These are phyloP conservation scores for Microctenopoma lineatum DNA, from an alignment of 2,797 vertebrate genomes.

Conservation along the genomic window DNA sequence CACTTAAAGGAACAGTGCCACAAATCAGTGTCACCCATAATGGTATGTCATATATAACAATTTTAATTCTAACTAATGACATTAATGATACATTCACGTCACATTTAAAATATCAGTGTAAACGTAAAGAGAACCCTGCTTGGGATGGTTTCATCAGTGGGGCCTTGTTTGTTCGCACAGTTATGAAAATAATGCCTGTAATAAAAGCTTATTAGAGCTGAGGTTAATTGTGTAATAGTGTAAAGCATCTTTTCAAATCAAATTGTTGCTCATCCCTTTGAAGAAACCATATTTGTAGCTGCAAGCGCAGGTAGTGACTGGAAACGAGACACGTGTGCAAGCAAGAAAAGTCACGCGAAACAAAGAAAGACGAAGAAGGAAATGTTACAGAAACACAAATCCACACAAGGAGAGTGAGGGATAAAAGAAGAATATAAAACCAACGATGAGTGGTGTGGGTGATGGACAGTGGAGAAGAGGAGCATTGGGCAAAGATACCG, in stretches of 20 bases:
- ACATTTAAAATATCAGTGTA: not conserved
- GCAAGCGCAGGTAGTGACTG: not conserved
- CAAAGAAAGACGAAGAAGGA: not conserved
- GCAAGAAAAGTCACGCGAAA: not conserved
- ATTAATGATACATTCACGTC: slow-evolving; percentile 5
- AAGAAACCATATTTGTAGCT: not conserved
- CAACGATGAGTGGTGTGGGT: not conserved
- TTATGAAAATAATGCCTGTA: not conserved
- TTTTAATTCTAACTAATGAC: not conserved
- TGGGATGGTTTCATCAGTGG: not conserved
- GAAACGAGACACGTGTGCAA: not conserved
- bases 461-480: not conserved
- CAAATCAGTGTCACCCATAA: not conserved
- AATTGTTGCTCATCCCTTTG: not conserved
- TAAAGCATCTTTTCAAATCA: not conserved
- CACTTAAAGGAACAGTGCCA: slow-evolving; percentile 74
- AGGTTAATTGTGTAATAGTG: not conserved
- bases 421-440: slow-evolving; percentile 22
- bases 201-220: not conserved
- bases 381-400: not conserved
- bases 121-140: not conserved
- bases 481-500: slow-evolving; percentile 7
- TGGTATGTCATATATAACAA: slow-evolving; percentile 28
- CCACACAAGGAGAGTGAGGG: not conserved
- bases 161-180: not conserved